A percentile compares a stretch with the other conserved stretches of the same genome.
Conservation (phyloP, 64 coral and sea anemone species). For the Actinia tenebrosa region DNA sequence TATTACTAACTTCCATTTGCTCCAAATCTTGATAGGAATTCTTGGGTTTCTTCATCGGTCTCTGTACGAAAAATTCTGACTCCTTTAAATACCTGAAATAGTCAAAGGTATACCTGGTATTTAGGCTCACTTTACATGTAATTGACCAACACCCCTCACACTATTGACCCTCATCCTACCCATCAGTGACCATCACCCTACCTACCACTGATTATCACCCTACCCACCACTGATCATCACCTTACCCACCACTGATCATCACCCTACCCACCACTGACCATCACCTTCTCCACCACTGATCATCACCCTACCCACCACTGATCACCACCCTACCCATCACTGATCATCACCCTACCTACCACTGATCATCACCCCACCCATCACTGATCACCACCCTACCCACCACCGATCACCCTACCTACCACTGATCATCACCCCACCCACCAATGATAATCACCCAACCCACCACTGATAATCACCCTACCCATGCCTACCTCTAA, state of each 20-base stretch:
- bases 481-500: conserved; percentile 13
- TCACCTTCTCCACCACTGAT: background rate
- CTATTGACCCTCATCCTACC: background rate
- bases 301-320: background rate
- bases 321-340: background rate
- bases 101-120: background rate
- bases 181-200: background rate
- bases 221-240: background rate
- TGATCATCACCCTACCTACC: too few relatives aligned
- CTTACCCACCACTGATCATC: background rate
- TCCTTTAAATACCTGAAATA: conserved; percentile 35
- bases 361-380: background rate
- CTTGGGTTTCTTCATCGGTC: conserved; percentile 41
- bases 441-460: background rate
- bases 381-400: background rate
- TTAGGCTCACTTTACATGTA: background rate
- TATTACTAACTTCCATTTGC: background rate
- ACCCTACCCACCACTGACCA: background rate
- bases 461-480: background rate
- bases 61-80: conserved; percentile 38
- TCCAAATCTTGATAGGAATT: conserved; percentile 37
- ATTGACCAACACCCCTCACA: background rate
- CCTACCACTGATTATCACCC: background rate
- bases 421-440: background rate
- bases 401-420: too few relatives aligned